phyloP scores from a whole-genome alignment of 2,797 vertebrate species.

The Sternarchorhynchus goeldii region DNA sequence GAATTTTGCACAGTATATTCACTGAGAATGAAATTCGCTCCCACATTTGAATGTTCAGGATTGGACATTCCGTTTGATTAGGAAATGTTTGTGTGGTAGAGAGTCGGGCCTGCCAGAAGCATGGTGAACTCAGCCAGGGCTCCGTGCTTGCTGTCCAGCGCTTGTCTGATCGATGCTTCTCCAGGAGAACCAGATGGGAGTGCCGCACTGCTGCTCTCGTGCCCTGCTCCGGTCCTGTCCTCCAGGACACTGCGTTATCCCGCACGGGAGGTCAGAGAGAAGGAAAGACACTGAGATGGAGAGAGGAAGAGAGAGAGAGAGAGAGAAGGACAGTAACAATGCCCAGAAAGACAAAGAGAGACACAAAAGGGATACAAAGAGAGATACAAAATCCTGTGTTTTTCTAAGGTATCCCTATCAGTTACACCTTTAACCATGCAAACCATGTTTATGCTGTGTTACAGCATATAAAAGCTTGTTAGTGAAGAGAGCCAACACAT shows the following conservation, averaged over 20 bases:
- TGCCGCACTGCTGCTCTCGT: constrained; percentile 29
- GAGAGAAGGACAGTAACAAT: neutral
- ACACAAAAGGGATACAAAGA: neutral
- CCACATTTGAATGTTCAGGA: too few relatives aligned
- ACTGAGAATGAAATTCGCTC: too few relatives aligned
- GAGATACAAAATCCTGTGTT: neutral
- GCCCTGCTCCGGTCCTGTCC: constrained; percentile 58
- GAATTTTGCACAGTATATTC: too few relatives aligned
- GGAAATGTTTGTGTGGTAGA: neutral
- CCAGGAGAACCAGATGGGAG: neutral
- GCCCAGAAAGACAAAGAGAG: neutral
- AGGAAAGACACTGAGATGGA: neutral
- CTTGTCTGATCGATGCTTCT: neutral
- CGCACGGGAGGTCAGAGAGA: neutral
- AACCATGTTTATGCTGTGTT: constrained; percentile 25
- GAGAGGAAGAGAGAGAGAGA: neutral
- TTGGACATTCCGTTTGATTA: neutral
- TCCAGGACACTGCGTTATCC: constrained; percentile 39
- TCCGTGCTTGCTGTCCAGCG: neutral
- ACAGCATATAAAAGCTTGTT: constrained; percentile 32
- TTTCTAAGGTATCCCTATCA: neutral
- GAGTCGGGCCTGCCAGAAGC: neutral
- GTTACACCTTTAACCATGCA: neutral
- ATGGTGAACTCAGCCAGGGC: neutral
- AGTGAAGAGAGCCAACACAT: constrained; percentile 60